phyloP scores from a whole-genome alignment of 1,140 invertebrate genomes.

The Solenopsis fugax region DNA sequence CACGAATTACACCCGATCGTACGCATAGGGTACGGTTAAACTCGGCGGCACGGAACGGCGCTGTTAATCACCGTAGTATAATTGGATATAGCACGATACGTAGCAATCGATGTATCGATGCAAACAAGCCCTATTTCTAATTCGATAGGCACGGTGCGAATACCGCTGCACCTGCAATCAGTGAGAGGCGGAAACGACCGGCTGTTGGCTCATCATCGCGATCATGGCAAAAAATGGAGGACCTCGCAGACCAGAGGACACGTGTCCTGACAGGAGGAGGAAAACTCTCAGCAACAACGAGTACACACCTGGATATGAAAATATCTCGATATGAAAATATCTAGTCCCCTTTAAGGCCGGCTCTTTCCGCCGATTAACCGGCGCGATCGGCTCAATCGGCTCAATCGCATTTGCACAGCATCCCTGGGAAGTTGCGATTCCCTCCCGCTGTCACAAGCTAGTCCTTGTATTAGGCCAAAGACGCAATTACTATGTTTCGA shows the following conservation, averaged over 20 bases:
- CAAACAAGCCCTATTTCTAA: conserved; percentile 75
- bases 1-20: conserved; percentile 1
- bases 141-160: conserved; percentile 80
- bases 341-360: not conserved
- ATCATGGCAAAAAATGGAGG: conserved; percentile 75
- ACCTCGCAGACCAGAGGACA: conserved; percentile 73
- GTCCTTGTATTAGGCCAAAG: conserved; percentile 5
- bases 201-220: conserved; percentile 73
- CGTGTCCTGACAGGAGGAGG: conserved; percentile 81
- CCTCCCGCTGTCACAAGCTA: conserved; percentile 5
- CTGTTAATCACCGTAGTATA: conserved; percentile 9
- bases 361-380: not conserved
- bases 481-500: not conserved
- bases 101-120: conserved; percentile 67
- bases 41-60: not conserved
- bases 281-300: conserved; percentile 75
- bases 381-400: conserved; percentile 12
- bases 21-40: conserved; percentile 28
- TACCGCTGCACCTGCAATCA: conserved; percentile 80
- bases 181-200: conserved; percentile 73
- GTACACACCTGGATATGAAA: conserved; percentile 81
- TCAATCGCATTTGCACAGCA: not conserved
- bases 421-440: not conserved
- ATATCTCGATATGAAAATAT: conserved; percentile 75
- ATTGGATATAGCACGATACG: conserved; percentile 61